These are phyloP conservation scores for Ditylenchus weischeri DNA, from an alignment of 2,888 invertebrate genomes.

Conservation along the genomic window DNA sequence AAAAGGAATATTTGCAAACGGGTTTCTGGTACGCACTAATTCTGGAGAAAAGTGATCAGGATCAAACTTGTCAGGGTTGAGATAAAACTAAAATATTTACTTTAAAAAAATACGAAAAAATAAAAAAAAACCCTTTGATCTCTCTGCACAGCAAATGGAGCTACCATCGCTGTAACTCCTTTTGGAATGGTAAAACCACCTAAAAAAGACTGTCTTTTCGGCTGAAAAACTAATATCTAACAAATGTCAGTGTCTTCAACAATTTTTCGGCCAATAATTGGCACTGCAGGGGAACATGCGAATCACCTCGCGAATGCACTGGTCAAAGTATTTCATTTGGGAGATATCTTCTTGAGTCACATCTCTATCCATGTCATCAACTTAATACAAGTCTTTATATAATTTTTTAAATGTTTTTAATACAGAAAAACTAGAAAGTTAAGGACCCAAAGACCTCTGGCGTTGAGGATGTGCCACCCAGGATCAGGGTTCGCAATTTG, in stretches of 20 bases:
- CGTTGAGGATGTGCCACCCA: neutral
- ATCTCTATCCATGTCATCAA: slow-evolving; percentile 36
- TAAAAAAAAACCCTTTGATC: slow-evolving; percentile 11
- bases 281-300: slow-evolving; percentile 45
- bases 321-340: slow-evolving; percentile 38
- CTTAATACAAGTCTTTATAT: neutral
- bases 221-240: slow-evolving; percentile 3
- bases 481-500: no score
- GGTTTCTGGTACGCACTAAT: slow-evolving; percentile 34
- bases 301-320: slow-evolving; percentile 43
- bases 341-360: slow-evolving; percentile 38
- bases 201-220: neutral
- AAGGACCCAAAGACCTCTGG: neutral
- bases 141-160: slow-evolving; percentile 10
- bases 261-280: slow-evolving; percentile 36
- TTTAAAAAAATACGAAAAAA: neutral
- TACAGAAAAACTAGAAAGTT: neutral
- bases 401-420: neutral
- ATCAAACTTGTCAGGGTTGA: slow-evolving; percentile 59
- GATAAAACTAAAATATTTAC: slow-evolving; percentile 15
- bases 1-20: slow-evolving; percentile 37
- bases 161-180: slow-evolving; percentile 7
- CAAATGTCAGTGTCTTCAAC: slow-evolving; percentile 29
- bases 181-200: slow-evolving; percentile 5
- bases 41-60: slow-evolving; percentile 60